A percentile compares a stretch with the other conserved stretches of the same genome.
Conservation (phyloP, 2,113 vertebrate species). For the Oxyura jamaicensis region DNA sequence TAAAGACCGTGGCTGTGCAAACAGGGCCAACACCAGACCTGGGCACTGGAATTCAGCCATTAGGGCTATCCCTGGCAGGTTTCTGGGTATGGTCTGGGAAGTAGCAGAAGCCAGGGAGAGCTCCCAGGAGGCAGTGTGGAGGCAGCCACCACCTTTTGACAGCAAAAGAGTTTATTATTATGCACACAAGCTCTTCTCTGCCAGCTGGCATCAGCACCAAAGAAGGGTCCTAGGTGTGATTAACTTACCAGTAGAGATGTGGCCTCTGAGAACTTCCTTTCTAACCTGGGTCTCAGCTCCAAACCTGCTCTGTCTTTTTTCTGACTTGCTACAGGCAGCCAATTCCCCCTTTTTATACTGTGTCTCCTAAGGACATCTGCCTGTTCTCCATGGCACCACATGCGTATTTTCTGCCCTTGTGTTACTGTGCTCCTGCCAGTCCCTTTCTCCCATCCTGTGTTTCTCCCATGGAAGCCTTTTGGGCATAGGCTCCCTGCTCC, state of each 20-base stretch:
- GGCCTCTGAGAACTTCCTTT: not conserved
- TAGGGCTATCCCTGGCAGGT: not conserved
- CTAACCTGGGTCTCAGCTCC: not conserved
- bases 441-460: not conserved
- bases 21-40: not conserved
- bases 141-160: not conserved
- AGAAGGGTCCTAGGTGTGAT: not conserved
- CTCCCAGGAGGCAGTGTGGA: not conserved
- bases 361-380: no score
- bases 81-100: not conserved
- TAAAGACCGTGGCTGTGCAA: not conserved
- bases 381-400: not conserved
- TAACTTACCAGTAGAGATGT: not conserved
- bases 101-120: not conserved
- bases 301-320: not conserved
- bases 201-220: not conserved
- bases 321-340: not conserved
- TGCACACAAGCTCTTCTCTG: not conserved
- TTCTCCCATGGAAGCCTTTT: not conserved
- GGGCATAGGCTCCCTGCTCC: not conserved
- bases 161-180: not conserved
- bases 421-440: not conserved
- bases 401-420: not conserved
- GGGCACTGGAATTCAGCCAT: not conserved
- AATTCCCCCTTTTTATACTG: not conserved